phyloP scores from a whole-genome alignment of 1,140 invertebrate species.

The Zaprionus ornatus region DNA sequence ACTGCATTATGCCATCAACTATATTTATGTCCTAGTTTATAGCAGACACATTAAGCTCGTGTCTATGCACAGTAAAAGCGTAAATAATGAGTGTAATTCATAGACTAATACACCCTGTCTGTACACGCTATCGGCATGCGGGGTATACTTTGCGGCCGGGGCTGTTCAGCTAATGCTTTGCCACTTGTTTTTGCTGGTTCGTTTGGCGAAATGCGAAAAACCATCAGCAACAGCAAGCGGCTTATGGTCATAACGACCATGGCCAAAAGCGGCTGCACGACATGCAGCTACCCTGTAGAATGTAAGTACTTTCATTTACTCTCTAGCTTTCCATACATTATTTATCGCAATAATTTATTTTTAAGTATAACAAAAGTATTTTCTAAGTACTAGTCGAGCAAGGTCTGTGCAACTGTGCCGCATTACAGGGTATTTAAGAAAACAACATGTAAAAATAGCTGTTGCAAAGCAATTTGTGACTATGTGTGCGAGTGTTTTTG shows the following conservation, averaged over 20 bases:
- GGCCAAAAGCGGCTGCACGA: not conserved
- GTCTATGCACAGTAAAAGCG: not conserved
- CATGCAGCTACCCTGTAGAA: not conserved
- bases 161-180: conserved; percentile 3
- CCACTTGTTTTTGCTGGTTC: conserved; percentile 8
- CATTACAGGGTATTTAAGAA: not conserved
- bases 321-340: too few species aligned
- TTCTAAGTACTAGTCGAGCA: not conserved
- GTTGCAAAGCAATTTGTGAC: not conserved
- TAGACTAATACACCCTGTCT: not conserved
- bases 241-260: conserved; percentile 1
- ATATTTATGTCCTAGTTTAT: not conserved
- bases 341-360: too few species aligned
- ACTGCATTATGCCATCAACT: not conserved
- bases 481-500: not conserved
- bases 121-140: not conserved
- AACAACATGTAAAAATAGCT: not conserved
- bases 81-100: not conserved
- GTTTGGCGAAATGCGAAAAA: not conserved
- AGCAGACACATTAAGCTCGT: not conserved
- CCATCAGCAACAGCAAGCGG: conserved; percentile 8
- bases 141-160: not conserved
- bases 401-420: not conserved
- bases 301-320: not conserved
- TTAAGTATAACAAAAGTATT: not conserved